Conservation (phyloP, 2,888 invertebrate genomes). For the Itoplectis maculator region DNA sequence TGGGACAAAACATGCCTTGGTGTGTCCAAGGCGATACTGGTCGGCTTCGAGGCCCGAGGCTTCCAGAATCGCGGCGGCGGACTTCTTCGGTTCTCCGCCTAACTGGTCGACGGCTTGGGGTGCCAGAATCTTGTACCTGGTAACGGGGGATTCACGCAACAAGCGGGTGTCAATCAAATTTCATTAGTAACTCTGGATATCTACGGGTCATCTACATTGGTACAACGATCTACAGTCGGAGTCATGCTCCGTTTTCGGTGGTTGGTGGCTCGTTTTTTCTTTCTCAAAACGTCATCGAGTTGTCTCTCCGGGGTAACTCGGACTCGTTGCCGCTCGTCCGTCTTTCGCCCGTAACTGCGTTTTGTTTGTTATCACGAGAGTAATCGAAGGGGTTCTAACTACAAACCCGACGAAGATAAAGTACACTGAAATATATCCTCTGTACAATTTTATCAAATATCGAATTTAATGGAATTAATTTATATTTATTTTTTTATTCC, state of each 20-base stretch:
- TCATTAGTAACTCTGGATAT: constrained; percentile 71
- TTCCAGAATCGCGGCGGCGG: constrained; percentile 93
- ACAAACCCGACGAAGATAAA: too few species aligned
- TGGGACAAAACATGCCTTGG: constrained; percentile 94
- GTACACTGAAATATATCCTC: too few species aligned
- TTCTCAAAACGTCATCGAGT: background rate
- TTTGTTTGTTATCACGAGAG: too few species aligned
- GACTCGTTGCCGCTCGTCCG: constrained; percentile 6
- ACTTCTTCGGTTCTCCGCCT: constrained; percentile 91
- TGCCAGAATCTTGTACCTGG: constrained; percentile 99
- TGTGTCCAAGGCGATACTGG: constrained; percentile 98
- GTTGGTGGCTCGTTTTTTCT: background rate
- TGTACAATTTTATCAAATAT: too few species aligned
- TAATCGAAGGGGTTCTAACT: too few species aligned
- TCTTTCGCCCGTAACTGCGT: background rate
- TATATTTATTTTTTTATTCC: too few species aligned
- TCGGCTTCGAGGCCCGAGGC: constrained; percentile 94
- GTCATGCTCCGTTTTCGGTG: background rate
- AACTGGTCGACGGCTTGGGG: constrained; percentile 93
- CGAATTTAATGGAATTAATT: too few species aligned
- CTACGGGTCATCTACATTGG: background rate
- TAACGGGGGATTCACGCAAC: constrained; percentile 72
- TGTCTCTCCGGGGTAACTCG: background rate
- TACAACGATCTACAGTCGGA: background rate
- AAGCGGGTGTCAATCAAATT: constrained; percentile 69